Conservation (phyloP, 1,140 invertebrate species). For the Caenorhabditis tropicalis region DNA sequence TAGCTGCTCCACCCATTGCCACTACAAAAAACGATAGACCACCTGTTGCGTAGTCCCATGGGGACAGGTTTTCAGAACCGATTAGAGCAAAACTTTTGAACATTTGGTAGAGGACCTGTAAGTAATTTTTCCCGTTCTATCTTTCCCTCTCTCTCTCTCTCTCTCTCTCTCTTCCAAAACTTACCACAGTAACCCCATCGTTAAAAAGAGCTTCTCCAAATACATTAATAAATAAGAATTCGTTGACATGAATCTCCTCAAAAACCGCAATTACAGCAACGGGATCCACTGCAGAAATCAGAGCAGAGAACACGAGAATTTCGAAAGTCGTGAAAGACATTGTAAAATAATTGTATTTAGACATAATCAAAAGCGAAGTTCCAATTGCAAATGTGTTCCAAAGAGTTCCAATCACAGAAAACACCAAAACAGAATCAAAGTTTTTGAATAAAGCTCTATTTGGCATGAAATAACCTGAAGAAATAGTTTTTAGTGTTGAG, state of each 20-base stretch:
- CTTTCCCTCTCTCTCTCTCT: neutral
- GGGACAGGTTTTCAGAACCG: constrained; percentile 60
- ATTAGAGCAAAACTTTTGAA: constrained; percentile 82
- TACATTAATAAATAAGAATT: constrained; percentile 96
- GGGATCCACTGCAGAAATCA: constrained; percentile 97
- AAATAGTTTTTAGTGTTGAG: neutral
- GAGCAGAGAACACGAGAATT: constrained; percentile 88
- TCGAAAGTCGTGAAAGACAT: constrained; percentile 76
- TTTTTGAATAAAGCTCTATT: constrained; percentile 94
- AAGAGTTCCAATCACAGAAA: constrained; percentile 83
- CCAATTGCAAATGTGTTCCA: constrained; percentile 70
- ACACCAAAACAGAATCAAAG: constrained; percentile 90
- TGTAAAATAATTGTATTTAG: constrained; percentile 61
- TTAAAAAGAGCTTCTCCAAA: constrained; percentile 97
- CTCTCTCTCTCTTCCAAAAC: neutral
- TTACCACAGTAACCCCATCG: constrained; percentile 88
- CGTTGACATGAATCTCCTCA: constrained; percentile 80
- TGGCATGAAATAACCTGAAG: constrained; percentile 91
- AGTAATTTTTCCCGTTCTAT: neutral
- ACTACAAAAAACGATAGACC: constrained; percentile 90
- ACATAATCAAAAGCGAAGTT: constrained; percentile 58
- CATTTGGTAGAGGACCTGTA: constrained; percentile 84
- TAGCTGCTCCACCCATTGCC: constrained; percentile 87
- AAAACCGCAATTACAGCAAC: constrained; percentile 70
- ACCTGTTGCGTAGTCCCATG: constrained; percentile 80